Conservation (phyloP, 2,888 invertebrate species). For the Eristalinus aeneus region DNA sequence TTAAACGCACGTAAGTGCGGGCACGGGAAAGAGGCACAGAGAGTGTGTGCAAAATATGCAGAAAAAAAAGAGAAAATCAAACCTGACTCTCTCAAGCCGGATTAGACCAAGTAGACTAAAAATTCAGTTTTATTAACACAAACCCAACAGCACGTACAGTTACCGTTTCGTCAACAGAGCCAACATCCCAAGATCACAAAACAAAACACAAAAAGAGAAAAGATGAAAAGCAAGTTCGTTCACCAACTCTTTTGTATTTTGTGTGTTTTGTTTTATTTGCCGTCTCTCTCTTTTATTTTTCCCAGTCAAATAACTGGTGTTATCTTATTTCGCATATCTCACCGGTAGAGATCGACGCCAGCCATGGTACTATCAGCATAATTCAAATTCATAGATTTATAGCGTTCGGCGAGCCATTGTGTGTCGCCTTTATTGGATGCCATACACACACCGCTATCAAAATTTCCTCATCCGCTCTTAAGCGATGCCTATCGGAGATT, state of each 20-base stretch:
- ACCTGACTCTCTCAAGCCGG: constrained; percentile 8
- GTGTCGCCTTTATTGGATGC: constrained; percentile 9
- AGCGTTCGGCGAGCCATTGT: constrained; percentile 7
- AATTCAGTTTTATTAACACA: constrained; percentile 25
- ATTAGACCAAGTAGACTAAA: constrained; percentile 25
- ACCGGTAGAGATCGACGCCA: background rate
- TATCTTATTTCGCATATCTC: constrained; percentile 23
- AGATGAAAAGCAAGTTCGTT: constrained; percentile 18
- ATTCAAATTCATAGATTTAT: constrained; percentile 23
- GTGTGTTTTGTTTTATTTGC: background rate
- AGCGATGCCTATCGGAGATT: constrained; percentile 1
- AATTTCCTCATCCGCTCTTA: constrained; percentile 12
- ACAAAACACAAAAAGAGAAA: background rate
- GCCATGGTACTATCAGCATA: constrained; percentile 12
- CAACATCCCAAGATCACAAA: background rate
- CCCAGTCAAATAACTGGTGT: background rate
- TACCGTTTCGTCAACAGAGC: constrained; percentile 1
- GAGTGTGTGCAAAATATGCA: background rate
- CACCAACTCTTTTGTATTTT: constrained; percentile 31
- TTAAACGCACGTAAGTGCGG: background rate
- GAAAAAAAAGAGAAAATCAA: constrained; percentile 20
- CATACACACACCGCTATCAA: background rate
- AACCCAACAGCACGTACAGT: constrained; percentile 11
- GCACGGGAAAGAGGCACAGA: background rate
- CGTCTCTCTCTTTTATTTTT: background rate